phyloP scores from a whole-genome alignment of 2,797 vertebrate genomes.

The Pangasius larnaudii region DNA sequence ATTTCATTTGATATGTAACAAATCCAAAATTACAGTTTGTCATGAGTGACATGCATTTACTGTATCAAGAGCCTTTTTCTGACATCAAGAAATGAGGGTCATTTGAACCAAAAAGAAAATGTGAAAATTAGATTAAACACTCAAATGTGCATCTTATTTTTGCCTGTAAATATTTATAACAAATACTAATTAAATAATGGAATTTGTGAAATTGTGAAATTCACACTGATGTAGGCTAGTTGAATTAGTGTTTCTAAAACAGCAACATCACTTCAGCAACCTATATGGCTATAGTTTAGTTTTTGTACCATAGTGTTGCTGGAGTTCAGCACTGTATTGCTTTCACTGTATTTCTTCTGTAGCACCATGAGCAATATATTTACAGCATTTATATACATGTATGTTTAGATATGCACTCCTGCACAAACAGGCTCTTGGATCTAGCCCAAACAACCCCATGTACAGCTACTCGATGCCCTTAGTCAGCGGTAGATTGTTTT shows the following conservation, averaged over 20 bases:
- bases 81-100: neutral
- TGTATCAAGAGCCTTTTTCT: neutral
- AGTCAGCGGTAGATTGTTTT: constrained; percentile 50
- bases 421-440: constrained; percentile 17
- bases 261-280: neutral
- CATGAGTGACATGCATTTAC: neutral
- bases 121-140: neutral
- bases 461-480: constrained; percentile 36
- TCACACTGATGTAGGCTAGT: neutral
- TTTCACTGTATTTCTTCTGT: constrained; percentile 11
- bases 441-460: neutral
- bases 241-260: neutral
- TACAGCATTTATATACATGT: constrained; percentile 21
- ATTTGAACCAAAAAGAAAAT: neutral
- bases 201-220: neutral
- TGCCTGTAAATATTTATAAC: neutral
- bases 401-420: neutral
- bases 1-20: constrained; percentile 1
- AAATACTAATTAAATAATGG: neutral
- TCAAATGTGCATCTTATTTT: neutral
- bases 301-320: neutral
- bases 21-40: neutral
- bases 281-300: neutral
- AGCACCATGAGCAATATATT: neutral
- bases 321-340: neutral